A percentile compares a stretch with the other conserved stretches of the same genome.
Conservation (phyloP, 2,888 invertebrate species). For the Philaethria dido region DNA sequence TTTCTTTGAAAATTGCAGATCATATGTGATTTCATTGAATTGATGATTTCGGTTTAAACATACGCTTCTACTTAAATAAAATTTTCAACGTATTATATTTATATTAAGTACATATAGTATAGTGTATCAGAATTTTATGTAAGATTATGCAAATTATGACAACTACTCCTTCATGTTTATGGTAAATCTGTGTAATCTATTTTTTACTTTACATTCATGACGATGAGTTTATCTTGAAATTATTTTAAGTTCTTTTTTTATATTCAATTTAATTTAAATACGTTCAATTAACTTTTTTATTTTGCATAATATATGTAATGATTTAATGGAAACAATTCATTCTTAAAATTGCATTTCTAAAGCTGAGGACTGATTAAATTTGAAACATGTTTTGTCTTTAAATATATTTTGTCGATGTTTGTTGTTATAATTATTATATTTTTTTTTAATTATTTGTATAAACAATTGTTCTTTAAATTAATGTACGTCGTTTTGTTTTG, state of each 20-base stretch:
- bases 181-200: slow-evolving; percentile 54
- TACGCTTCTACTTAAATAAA: slow-evolving; percentile 81
- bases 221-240: slow-evolving; percentile 62
- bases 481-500: slow-evolving; percentile 91
- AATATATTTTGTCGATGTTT: slow-evolving; percentile 85
- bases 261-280: slow-evolving; percentile 51
- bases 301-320: slow-evolving; percentile 76
- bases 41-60: slow-evolving; percentile 68
- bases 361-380: slow-evolving; percentile 80
- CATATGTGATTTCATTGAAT: slow-evolving; percentile 58
- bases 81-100: slow-evolving; percentile 81
- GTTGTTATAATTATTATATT: slow-evolving; percentile 86
- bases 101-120: slow-evolving; percentile 75
- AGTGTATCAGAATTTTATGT: slow-evolving; percentile 71
- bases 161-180: slow-evolving; percentile 63
- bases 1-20: slow-evolving; percentile 41
- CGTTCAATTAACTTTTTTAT: slow-evolving; percentile 57
- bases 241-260: slow-evolving; percentile 63
- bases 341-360: slow-evolving; percentile 83
- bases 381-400: slow-evolving; percentile 83
- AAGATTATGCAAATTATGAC: slow-evolving; percentile 80
- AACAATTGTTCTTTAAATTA: slow-evolving; percentile 90
- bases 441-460: slow-evolving; percentile 87
- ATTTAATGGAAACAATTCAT: slow-evolving; percentile 70
- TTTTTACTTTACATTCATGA: slow-evolving; percentile 53